Percentiles rank a stretch among this genome's conserved stretches.
These are phyloP conservation scores for Oeneis ivallda DNA, from an alignment of 2,888 invertebrate species.

Conservation along the genomic window DNA sequence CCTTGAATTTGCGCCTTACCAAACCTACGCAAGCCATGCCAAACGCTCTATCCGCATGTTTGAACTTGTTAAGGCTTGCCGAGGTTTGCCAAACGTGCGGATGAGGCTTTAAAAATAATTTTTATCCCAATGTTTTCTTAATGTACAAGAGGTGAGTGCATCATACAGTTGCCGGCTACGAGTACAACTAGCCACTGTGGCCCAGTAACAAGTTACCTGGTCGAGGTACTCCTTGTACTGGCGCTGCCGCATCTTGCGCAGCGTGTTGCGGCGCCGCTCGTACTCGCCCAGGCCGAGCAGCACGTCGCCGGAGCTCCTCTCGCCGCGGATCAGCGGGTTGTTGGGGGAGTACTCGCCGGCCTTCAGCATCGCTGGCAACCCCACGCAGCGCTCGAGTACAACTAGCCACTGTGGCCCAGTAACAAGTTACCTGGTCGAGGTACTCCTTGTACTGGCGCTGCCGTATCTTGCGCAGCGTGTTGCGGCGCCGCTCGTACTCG, in stretches of 20 bases:
- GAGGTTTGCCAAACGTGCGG: too few relatives aligned
- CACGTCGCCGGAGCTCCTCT: conserved; percentile 33
- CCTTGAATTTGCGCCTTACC: too few relatives aligned
- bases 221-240: conserved; percentile 82
- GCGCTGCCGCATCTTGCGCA: conserved; percentile 74
- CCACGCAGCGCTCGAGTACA: conserved; percentile 75
- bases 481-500: conserved; percentile 66
- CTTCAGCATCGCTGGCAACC: conserved; percentile 79
- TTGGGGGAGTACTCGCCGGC: conserved; percentile 84
- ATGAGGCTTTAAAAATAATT: too few relatives aligned
- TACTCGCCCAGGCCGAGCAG: not conserved
- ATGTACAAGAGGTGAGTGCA: too few relatives aligned
- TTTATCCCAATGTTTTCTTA: too few relatives aligned
- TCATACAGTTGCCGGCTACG: too few relatives aligned
- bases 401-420: too few relatives aligned
- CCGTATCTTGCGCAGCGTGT: conserved; percentile 74
- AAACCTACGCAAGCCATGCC: too few relatives aligned
- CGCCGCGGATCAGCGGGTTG: conserved; percentile 78
- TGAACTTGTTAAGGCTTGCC: too few relatives aligned
- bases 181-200: too few relatives aligned
- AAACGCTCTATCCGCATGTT: too few relatives aligned
- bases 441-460: conserved; percentile 82
- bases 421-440: conserved; percentile 72
- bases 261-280: conserved; percentile 76
- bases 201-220: conserved; percentile 58